A percentile compares a stretch with the other conserved stretches of the same genome.
phyloP scores from a whole-genome alignment of 1,140 invertebrate species.

The Mesaphorura yosii region DNA sequence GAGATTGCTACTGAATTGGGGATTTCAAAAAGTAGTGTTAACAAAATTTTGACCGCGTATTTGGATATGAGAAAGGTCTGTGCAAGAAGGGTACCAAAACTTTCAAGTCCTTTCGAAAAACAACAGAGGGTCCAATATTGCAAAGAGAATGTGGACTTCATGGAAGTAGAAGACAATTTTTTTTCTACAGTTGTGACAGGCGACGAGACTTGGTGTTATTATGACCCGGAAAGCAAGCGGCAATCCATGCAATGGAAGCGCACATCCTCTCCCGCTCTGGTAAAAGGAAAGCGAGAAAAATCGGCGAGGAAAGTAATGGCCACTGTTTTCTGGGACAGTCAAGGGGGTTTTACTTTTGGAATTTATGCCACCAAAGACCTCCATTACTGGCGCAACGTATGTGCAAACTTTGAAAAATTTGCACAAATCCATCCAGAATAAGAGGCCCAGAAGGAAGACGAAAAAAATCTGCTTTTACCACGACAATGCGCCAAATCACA shows the following conservation, averaged over 20 bases:
- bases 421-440: background rate
- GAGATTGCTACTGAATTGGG: background rate
- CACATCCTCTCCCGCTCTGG: conserved; percentile 12
- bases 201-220: background rate
- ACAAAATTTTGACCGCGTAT: background rate
- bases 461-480: conserved; percentile 2
- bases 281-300: conserved; percentile 25
- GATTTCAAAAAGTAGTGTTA: conserved; percentile 1
- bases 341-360: background rate
- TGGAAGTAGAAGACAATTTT: background rate
- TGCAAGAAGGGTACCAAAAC: background rate
- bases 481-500: conserved; percentile 5
- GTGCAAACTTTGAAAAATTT: background rate
- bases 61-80: conserved; percentile 1
- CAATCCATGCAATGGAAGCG: conserved; percentile 3
- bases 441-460: background rate
- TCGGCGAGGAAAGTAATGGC: conserved; percentile 1
- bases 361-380: background rate
- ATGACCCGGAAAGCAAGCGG: background rate
- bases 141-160: conserved; percentile 6
- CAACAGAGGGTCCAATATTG: conserved; percentile 3
- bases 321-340: conserved; percentile 4
- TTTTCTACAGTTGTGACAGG: background rate
- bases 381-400: conserved; percentile 2
- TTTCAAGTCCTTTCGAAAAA: background rate